Percentiles rank a stretch among this genome's conserved stretches.
Evolutionary conservation across 2,888 invertebrate species (phyloP).

Genomic region (Rapana venosa): DNA sequence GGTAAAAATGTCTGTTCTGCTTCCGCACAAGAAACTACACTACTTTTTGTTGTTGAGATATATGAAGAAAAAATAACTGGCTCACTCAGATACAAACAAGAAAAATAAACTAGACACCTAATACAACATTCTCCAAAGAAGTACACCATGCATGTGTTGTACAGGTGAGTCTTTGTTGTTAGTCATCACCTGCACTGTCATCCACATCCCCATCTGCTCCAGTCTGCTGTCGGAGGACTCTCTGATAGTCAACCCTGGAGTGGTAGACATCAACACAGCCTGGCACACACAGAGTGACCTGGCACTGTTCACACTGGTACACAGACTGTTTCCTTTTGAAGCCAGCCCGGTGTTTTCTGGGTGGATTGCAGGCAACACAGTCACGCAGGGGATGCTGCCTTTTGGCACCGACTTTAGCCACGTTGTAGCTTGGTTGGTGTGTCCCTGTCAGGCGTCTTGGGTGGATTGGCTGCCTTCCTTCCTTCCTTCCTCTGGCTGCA

Average conservation of each 20-base stretch:
- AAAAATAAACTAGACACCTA: no score
- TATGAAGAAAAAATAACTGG: no score
- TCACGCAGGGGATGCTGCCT: neutral
- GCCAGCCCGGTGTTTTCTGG: neutral
- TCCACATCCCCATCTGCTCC: neutral
- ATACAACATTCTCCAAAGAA: no score
- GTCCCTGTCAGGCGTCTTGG: neutral
- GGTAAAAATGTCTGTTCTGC: neutral
- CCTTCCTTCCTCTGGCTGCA: neutral
- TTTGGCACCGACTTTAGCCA: neutral
- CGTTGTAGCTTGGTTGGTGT: neutral
- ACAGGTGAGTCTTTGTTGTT: neutral
- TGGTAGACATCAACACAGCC: neutral
- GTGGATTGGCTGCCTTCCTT: neutral
- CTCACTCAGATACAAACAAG: no score
- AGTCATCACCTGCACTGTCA: neutral
- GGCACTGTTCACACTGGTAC: neutral
- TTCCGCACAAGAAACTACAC: no score
- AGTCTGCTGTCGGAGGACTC: neutral
- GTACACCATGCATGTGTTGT: no score
- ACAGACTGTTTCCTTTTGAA: slow-evolving; percentile 21
- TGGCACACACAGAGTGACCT: slow-evolving; percentile 8
- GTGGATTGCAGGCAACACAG: slow-evolving; percentile 10
- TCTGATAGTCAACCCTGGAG: neutral
- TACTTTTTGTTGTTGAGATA: no score